Evolutionary conservation across 30 jellyfish, hydroid and myxozoan genomes (phyloP), one percentile per base, ranked within the genome.

Genomic region (Hydra vulgaris): DNA sequence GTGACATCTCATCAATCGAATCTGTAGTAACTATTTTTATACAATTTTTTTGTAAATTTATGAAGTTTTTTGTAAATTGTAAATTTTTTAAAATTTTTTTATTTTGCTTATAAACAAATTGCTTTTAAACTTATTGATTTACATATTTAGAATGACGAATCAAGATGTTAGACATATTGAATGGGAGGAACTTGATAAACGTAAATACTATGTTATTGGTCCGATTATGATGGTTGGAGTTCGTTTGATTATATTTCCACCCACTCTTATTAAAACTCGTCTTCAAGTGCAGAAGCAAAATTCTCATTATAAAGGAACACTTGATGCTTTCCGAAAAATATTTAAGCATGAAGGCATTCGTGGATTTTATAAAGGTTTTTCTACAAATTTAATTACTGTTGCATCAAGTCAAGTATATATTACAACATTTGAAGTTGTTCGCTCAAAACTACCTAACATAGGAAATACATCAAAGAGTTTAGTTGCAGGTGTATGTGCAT

Each of bases 181-280:
- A 55, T 92, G 98, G 98, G 95, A 87, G 66, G 98, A 92, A 26
- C 74, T 92, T 66, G 98, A 92, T 78, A 92, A 92, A 66, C 80
- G 88, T 67, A 84, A 79, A 56, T 92, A 75, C 81, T 92, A 92
- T 74, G 84, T 84, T 69, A 78, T 92, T 22, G 98, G 98, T 12
- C 98, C 98, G 4, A 77, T 94, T 0, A 27, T 87, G 76, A 88
- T 87, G 86, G 70, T 92, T 74, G 89, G 89, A 25, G 88, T 92
- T 23, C 95, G 98, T 7, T 72, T 86, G 89, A 80, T 87, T 20
- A 84, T 87, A 1, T 92, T 81, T 71, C 98, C 98, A 1, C 95
- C 98, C 0, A 84, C 87, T 24, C 89, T 92, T 0, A 92, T 92
- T 70, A 92, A 92, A 74, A 92, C 98, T 23, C 73, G 98, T 66